Evolutionary conservation across 2,113 vertebrate genomes (phyloP).

Genomic region (Bubo bubo): DNA sequence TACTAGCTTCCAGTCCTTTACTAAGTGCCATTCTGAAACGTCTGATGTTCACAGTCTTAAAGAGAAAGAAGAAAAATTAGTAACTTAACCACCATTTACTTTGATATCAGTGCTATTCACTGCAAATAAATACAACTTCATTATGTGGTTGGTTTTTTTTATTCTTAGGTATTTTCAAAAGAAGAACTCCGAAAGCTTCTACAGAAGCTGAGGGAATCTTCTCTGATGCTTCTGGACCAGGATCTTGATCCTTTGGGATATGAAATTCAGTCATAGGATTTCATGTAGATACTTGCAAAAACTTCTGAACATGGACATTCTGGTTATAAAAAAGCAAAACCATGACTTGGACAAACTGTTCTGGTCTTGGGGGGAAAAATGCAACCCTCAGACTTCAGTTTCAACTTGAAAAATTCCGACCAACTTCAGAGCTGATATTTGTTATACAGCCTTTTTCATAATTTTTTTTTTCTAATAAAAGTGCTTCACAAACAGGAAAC

Average conservation of each 20-base stretch:
- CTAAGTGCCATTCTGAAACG: neutral
- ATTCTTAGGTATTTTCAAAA: conserved; percentile 90
- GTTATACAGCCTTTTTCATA: conserved; percentile 38
- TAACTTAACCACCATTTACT: neutral
- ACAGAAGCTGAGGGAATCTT: conserved; percentile 88
- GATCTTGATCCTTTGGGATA: conserved; percentile 91
- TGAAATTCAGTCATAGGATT: conserved; percentile 81
- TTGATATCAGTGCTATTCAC: neutral
- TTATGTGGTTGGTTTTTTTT: neutral
- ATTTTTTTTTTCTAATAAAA: conserved; percentile 62
- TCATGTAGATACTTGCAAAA: neutral
- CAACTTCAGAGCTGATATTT: neutral
- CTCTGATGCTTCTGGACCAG: conserved; percentile 86
- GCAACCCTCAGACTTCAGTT: neutral
- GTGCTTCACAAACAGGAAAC: neutral
- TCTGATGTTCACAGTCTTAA: neutral
- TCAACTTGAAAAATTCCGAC: conserved; percentile 45
- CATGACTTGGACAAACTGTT: neutral
- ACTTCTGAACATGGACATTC: neutral
- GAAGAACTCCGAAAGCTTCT: conserved; percentile 87
- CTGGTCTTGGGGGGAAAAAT: neutral
- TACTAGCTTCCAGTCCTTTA: neutral
- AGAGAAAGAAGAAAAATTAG: neutral
- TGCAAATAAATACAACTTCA: neutral
- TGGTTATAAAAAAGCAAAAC: neutral